Percentiles rank a stretch among this genome's conserved stretches.
Evolutionary conservation across 2,888 invertebrate species (phyloP).

Genomic region (Drymonia ruficornis): DNA sequence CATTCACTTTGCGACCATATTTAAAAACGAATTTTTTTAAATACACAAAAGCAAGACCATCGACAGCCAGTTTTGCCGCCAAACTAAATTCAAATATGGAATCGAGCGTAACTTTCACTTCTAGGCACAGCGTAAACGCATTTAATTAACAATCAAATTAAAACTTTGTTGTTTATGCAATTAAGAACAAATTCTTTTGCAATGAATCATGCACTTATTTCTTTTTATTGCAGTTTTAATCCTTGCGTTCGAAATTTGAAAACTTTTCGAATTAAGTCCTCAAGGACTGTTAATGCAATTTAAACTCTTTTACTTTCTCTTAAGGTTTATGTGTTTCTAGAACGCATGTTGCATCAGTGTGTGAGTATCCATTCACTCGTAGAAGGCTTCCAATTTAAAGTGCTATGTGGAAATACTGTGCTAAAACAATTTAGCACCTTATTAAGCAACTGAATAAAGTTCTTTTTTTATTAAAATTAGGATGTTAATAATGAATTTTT

Average conservation of each 20-base stretch:
- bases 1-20: neutral
- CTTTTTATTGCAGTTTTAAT: slow-evolving; percentile 17
- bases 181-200: slow-evolving; percentile 29
- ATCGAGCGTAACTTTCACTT: slow-evolving; percentile 48
- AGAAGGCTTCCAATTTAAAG: slow-evolving; percentile 26
- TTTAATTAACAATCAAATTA: slow-evolving; percentile 34
- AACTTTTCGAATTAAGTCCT: slow-evolving; percentile 41
- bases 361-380: slow-evolving; percentile 61
- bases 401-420: slow-evolving; percentile 13
- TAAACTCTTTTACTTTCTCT: neutral
- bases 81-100: slow-evolving; percentile 62
- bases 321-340: slow-evolving; percentile 21
- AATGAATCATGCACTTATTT: slow-evolving; percentile 27
- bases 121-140: slow-evolving; percentile 49
- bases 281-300: slow-evolving; percentile 29
- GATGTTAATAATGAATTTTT: slow-evolving; percentile 15
- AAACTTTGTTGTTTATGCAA: slow-evolving; percentile 16
- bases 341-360: slow-evolving; percentile 36
- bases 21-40: slow-evolving; percentile 8
- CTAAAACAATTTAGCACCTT: slow-evolving; percentile 22
- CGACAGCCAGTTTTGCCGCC: slow-evolving; percentile 60
- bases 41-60: slow-evolving; percentile 30
- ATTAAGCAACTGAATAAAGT: fast-evolving
- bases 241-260: slow-evolving; percentile 47
- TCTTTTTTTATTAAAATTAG: slow-evolving; percentile 4